A percentile compares a stretch with the other conserved stretches of the same genome.
Evolutionary conservation across 2,888 invertebrate genomes (phyloP).

Genomic region (Phlogophora meticulosa): DNA sequence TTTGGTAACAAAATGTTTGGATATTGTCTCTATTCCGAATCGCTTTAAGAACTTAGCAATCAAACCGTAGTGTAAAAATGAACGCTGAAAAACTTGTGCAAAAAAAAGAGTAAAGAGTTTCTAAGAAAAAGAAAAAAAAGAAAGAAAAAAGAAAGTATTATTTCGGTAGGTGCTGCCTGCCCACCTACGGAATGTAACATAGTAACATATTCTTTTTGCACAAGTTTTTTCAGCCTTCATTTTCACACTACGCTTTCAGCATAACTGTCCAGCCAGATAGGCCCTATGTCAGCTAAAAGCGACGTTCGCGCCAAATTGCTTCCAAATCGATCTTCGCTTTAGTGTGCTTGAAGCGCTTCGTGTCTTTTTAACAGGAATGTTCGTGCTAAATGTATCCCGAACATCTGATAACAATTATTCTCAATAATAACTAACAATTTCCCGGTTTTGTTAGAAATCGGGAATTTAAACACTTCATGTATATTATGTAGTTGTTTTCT

Average conservation of each 20-base stretch:
- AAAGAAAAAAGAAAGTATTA: too few relatives aligned
- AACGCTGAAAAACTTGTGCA: too few relatives aligned
- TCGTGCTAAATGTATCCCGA: conserved; percentile 33
- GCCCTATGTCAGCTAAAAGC: conserved; percentile 46
- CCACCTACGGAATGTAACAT: background rate
- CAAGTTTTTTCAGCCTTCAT: conserved; percentile 13
- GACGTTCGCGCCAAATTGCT: conserved; percentile 44
- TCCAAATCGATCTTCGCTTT: conserved; percentile 42
- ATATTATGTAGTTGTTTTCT: too few relatives aligned
- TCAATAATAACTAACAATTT: conserved; percentile 11
- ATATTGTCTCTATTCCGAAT: background rate
- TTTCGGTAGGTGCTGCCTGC: too few relatives aligned
- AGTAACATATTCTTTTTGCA: background rate
- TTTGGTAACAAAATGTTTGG: background rate
- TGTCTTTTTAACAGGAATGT: conserved; percentile 27
- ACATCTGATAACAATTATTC: conserved; percentile 17
- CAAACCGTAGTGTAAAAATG: too few relatives aligned
- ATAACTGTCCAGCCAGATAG: conserved; percentile 37
- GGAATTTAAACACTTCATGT: too few relatives aligned
- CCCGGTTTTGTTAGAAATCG: background rate
- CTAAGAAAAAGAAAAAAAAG: too few relatives aligned
- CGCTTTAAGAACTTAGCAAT: conserved; percentile 1
- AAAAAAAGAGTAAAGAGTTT: too few relatives aligned
- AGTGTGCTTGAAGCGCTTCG: conserved; percentile 38
- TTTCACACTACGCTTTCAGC: conserved; percentile 32